These are phyloP conservation scores for Apotomis turbidana DNA, from an alignment of 2,888 invertebrate species.

Conservation along the genomic window DNA sequence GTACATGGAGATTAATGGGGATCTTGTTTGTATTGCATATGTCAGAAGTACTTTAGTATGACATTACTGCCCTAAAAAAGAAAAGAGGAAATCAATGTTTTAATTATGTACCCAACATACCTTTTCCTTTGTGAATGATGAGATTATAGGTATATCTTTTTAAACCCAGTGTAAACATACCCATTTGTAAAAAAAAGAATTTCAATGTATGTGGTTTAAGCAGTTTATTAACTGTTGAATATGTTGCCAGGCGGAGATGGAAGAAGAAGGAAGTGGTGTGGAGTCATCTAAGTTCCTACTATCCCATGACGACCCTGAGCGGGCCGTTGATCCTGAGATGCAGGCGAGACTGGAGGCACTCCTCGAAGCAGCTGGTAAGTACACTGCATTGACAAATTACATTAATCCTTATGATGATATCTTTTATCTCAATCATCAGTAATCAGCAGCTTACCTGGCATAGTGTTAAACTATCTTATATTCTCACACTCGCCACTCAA, in stretches of 20 bases:
- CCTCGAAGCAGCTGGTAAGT: conserved; percentile 93
- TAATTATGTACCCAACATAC: background rate
- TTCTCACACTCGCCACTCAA: no score
- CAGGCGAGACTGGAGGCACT: conserved; percentile 96
- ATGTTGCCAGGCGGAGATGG: conserved; percentile 77
- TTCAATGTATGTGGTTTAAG: background rate
- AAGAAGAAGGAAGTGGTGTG: conserved; percentile 75
- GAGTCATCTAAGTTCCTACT: conserved; percentile 80
- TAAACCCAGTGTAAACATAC: background rate
- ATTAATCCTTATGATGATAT: background rate
- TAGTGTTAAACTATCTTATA: no score
- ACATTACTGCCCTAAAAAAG: background rate
- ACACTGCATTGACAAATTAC: conserved; percentile 18
- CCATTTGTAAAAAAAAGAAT: background rate
- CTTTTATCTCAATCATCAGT: no score
- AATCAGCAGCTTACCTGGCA: no score
- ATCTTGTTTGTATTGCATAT: no score
- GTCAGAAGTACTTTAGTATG: background rate
- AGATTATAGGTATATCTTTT: background rate
- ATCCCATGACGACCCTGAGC: conserved; percentile 85
- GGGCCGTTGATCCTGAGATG: conserved; percentile 92
- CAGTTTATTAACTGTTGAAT: conserved; percentile 33
- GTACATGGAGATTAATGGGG: no score
- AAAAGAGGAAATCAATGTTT: background rate
- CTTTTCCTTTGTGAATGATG: background rate